phyloP scores from a whole-genome alignment of 2,113 vertebrate species.

The Embiotoca jacksoni region DNA sequence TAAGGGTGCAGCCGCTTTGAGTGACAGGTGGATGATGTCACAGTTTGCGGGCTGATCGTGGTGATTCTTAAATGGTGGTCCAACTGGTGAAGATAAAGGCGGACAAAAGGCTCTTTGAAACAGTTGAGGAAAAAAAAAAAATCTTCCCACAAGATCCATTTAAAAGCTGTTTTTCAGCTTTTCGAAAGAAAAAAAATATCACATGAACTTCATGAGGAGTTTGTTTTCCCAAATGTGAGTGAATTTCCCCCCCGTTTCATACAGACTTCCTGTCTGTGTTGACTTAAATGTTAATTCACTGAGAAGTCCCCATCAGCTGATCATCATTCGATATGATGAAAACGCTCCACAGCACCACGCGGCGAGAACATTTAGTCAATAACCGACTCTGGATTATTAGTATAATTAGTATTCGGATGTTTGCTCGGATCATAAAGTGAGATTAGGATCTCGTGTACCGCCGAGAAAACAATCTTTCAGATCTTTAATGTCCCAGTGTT shows the following conservation, averaged over 20 bases:
- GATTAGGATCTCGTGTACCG: too few relatives aligned
- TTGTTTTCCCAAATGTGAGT: background rate
- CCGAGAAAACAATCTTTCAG: too few relatives aligned
- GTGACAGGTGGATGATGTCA: too few relatives aligned
- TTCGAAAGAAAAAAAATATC: background rate
- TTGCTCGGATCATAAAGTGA: background rate
- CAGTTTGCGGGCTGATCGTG: too few relatives aligned
- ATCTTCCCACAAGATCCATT: too few relatives aligned
- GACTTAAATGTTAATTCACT: background rate
- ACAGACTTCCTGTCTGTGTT: too few relatives aligned
- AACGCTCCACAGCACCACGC: background rate
- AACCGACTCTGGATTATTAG: background rate
- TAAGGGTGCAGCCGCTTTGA: too few relatives aligned
- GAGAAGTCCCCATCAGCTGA: background rate
- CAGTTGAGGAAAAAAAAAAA: too few relatives aligned
- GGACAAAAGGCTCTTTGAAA: too few relatives aligned
- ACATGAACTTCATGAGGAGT: background rate
- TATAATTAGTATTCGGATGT: background rate
- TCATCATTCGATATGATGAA: background rate
- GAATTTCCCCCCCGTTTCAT: background rate
- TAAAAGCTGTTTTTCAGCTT: background rate
- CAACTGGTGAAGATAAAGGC: too few relatives aligned
- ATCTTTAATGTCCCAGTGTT: too few relatives aligned
- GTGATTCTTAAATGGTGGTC: too few relatives aligned
- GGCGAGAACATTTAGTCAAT: background rate